phyloP scores from a whole-genome alignment of 2,113 vertebrate genomes.

The Cranoglanis bouderius region DNA sequence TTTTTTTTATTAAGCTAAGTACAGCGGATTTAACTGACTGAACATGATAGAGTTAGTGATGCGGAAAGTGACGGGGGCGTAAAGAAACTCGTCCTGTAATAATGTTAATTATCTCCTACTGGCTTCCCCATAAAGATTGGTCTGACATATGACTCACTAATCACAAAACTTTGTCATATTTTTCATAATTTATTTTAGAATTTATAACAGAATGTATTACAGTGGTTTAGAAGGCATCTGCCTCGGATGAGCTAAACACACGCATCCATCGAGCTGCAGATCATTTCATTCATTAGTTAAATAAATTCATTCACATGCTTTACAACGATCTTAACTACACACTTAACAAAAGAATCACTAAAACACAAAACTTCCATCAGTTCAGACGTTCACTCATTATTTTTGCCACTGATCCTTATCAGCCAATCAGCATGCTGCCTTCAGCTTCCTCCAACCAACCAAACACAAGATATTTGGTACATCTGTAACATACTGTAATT shows the following conservation, averaged over 20 bases:
- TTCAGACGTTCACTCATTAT: not conserved
- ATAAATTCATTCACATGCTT: not conserved
- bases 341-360: not conserved
- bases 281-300: not conserved
- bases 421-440: not conserved
- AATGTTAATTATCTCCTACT: constrained; percentile 5
- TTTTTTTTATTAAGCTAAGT: not conserved
- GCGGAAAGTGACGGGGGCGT: not conserved
- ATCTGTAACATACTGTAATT: not conserved
- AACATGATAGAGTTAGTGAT: constrained; percentile 18
- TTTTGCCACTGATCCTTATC: not conserved
- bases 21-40: not conserved
- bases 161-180: not conserved
- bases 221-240: not conserved
- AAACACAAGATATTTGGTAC: too few relatives aligned
- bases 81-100: not conserved
- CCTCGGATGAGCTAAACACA: not conserved
- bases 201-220: not conserved
- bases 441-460: not conserved
- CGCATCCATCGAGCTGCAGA: not conserved
- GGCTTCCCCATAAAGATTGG: not conserved
- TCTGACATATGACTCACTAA: not conserved
- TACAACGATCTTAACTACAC: not conserved
- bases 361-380: not conserved
- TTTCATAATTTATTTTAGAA: not conserved